These are phyloP conservation scores for Amazona vittata DNA, from an alignment of 2,113 vertebrate species.

Conservation along the genomic window DNA sequence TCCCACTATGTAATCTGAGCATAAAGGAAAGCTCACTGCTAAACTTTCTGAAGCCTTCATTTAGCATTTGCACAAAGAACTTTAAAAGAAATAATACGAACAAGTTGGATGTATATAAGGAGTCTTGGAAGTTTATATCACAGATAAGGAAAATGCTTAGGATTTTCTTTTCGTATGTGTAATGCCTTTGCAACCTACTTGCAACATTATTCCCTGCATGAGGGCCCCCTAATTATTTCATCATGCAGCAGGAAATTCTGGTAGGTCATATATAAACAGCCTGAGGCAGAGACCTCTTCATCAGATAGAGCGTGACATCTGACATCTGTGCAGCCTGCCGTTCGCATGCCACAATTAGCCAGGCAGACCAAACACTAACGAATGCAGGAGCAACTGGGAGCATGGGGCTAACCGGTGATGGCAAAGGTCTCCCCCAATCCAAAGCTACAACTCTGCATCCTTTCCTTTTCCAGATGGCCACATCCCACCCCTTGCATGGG, in stretches of 20 bases:
- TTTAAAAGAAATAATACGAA: slow-evolving; percentile 68
- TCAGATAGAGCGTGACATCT: slow-evolving; percentile 86
- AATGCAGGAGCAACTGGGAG: slow-evolving; percentile 41
- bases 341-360: slow-evolving; percentile 65
- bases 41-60: slow-evolving; percentile 52
- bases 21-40: slow-evolving; percentile 26
- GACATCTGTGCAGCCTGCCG: slow-evolving; percentile 80
- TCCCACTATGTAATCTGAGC: slow-evolving; percentile 33
- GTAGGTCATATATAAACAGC: slow-evolving; percentile 88
- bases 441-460: not conserved
- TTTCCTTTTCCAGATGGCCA: not conserved
- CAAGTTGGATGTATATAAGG: slow-evolving; percentile 49
- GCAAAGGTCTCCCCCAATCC: slow-evolving; percentile 63
- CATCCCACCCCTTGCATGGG: not conserved
- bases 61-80: slow-evolving; percentile 32
- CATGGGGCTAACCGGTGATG: not conserved
- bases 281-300: slow-evolving; percentile 81
- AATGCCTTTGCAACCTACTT: slow-evolving; percentile 74
- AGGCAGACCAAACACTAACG: slow-evolving; percentile 27
- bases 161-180: slow-evolving; percentile 70
- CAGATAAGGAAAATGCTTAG: slow-evolving; percentile 73
- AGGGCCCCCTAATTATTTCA: slow-evolving; percentile 91
- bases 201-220: slow-evolving; percentile 71
- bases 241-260: slow-evolving; percentile 91
- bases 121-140: slow-evolving; percentile 65